Conservation (phyloP, 2,888 invertebrate species). For the Callyntrura sp. region DNA sequence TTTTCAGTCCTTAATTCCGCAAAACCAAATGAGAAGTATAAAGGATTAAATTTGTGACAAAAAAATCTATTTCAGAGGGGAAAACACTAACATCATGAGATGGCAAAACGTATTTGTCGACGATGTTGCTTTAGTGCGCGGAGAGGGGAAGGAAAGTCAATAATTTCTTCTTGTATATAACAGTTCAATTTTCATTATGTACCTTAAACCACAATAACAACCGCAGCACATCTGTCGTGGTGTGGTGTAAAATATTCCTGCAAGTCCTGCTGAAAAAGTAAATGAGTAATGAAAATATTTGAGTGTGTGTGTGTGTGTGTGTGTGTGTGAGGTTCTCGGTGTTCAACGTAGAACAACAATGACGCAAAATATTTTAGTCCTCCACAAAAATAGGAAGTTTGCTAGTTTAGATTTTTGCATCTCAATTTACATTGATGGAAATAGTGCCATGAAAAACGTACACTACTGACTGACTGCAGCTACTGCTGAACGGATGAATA, state of each 20-base stretch:
- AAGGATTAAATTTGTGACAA: not conserved
- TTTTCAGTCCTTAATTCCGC: not conserved
- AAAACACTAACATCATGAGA: not conserved
- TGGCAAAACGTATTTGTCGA: not conserved
- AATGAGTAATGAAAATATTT: slow-evolving; percentile 45
- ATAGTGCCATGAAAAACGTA: slow-evolving; percentile 40
- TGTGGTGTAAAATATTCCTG: not conserved
- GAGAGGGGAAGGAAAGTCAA: slow-evolving; percentile 58
- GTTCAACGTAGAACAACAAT: not conserved
- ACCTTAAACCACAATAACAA: slow-evolving; percentile 49
- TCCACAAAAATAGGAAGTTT: slow-evolving; percentile 55
- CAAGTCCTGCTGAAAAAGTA: not conserved
- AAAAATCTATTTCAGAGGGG: not conserved
- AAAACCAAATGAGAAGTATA: not conserved
- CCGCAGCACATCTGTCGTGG: slow-evolving; percentile 58
- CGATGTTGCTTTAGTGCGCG: not conserved
- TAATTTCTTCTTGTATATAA: not conserved
- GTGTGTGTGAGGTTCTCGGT: not conserved
- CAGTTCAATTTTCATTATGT: slow-evolving; percentile 43
- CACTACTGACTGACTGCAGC: not conserved
- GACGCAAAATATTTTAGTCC: slow-evolving; percentile 15
- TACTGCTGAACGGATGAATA: slow-evolving; percentile 56
- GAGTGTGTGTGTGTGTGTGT: slow-evolving; percentile 1
- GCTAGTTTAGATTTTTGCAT: slow-evolving; percentile 42
- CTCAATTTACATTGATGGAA: slow-evolving; percentile 55